Conservation (phyloP, 1,140 invertebrate genomes). For the Heliconius nattereri region DNA sequence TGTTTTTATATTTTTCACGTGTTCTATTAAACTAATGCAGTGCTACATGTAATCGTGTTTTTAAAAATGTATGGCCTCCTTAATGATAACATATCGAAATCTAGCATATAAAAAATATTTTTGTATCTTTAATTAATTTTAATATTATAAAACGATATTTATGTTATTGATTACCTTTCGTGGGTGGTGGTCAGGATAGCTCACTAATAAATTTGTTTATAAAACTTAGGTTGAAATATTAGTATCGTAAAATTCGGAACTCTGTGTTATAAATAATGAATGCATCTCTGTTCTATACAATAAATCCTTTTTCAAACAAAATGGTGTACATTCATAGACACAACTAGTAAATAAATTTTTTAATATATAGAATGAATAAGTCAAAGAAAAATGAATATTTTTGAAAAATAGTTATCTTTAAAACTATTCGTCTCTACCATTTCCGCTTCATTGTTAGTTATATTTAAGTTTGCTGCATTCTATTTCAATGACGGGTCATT, state of each 20-base stretch:
- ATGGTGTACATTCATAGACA: background rate
- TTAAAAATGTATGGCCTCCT: background rate
- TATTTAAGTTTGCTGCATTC: constrained; percentile 9
- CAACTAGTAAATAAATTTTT: background rate
- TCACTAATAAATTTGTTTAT: constrained; percentile 7
- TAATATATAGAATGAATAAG: background rate
- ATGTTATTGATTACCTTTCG: background rate
- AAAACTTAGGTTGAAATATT: constrained; percentile 2
- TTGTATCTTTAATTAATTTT: background rate
- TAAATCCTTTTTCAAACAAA: background rate
- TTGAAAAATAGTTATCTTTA: background rate
- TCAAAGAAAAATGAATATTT: background rate
- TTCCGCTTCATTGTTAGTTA: constrained; percentile 22
- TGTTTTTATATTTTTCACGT: background rate
- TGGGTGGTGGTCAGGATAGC: background rate
- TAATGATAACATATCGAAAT: background rate
- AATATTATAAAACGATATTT: background rate
- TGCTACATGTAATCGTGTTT: background rate
- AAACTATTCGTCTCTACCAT: background rate
- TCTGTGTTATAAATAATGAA: background rate
- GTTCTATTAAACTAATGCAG: background rate
- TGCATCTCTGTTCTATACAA: background rate
- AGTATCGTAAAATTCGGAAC: background rate
- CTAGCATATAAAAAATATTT: background rate
- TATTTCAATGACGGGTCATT: constrained; percentile 11